Conservation (phyloP, 2,888 invertebrate genomes). For the Myathropa florea region DNA sequence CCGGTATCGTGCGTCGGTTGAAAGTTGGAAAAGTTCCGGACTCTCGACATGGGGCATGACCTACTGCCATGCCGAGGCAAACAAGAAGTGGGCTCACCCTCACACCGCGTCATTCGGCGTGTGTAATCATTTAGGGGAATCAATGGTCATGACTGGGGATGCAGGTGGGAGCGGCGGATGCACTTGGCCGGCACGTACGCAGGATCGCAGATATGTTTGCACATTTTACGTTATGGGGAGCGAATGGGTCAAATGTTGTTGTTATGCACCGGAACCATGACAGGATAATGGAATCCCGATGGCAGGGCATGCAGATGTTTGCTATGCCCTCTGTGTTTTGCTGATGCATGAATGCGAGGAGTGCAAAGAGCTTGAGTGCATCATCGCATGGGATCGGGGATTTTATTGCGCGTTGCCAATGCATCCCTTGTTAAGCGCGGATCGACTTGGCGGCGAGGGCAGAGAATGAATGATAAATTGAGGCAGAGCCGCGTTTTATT, state of each 20-base stretch:
- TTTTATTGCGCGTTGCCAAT: conserved; percentile 25
- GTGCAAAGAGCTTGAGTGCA: conserved; percentile 48
- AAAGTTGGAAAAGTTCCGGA: conserved; percentile 51
- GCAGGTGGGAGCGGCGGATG: not conserved
- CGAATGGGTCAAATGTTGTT: conserved; percentile 17
- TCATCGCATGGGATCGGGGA: conserved; percentile 18
- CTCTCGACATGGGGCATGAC: conserved; percentile 49
- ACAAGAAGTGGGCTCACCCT: not conserved
- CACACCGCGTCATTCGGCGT: not conserved
- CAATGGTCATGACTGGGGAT: not conserved
- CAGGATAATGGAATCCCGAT: conserved; percentile 43
- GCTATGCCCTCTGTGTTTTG: conserved; percentile 2
- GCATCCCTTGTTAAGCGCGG: not conserved
- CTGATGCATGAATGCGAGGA: conserved; percentile 40
- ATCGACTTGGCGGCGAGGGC: not conserved
- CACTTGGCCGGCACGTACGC: not conserved
- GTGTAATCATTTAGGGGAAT: not conserved
- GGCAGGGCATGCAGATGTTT: conserved; percentile 26
- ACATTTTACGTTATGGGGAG: not conserved
- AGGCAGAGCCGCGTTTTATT: not conserved
- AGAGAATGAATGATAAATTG: not conserved
- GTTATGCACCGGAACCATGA: conserved; percentile 32
- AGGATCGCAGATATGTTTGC: not conserved
- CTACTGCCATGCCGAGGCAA: conserved; percentile 43
- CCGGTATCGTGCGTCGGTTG: conserved; percentile 13